A percentile compares a stretch with the other conserved stretches of the same genome.
phyloP scores from a whole-genome alignment of 2,888 invertebrate species.

The Rosalia funebris region DNA sequence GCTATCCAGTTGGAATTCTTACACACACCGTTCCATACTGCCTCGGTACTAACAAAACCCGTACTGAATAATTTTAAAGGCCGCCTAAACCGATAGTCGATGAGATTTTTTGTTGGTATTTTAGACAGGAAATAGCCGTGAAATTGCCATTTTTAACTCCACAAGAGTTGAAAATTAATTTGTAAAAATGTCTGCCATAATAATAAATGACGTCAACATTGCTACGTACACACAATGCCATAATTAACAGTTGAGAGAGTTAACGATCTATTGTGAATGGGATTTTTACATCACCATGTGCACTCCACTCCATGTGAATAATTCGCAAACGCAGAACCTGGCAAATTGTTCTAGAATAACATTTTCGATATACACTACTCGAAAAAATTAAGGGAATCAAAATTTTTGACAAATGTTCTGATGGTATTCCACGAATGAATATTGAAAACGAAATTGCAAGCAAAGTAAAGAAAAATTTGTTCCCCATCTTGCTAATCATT shows the following conservation, averaged over 20 bases:
- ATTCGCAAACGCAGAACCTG: too few relatives aligned
- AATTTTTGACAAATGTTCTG: too few relatives aligned
- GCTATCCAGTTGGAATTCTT: neutral
- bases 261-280: too few relatives aligned
- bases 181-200: neutral
- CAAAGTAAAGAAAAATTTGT: too few relatives aligned
- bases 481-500: too few relatives aligned
- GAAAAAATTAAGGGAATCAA: too few relatives aligned
- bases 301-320: too few relatives aligned
- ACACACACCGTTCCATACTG: neutral
- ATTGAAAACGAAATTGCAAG: too few relatives aligned
- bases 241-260: neutral
- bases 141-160: constrained; percentile 1
- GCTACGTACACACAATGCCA: neutral
- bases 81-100: neutral
- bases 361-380: too few relatives aligned
- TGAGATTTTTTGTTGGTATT: neutral
- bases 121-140: constrained; percentile 5
- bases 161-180: constrained; percentile 2
- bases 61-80: neutral
- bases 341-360: too few relatives aligned
- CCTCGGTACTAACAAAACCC: neutral
- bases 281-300: too few relatives aligned
- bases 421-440: too few relatives aligned
- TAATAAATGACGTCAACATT: neutral